Base-by-base conservation (phyloP, 2,797 vertebrate species). In the Falco berigora region DNA sequence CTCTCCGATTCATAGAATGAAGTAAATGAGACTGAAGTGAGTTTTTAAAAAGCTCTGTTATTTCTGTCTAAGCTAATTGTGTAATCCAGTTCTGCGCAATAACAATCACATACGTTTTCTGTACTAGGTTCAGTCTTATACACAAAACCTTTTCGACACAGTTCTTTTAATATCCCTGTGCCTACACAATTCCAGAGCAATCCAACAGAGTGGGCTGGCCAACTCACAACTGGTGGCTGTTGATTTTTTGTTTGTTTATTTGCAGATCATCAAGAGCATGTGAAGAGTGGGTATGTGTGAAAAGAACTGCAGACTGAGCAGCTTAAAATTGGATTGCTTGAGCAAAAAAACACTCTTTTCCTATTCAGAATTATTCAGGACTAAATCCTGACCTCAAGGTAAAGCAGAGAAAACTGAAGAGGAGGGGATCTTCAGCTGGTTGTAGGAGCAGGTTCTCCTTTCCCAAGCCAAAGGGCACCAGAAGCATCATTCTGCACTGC, bases 191-290 rank as follows among this genome's bases (percentile, higher is more conserved):
- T 96, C 97, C 97, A 97, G 96, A 86, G 95, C 93, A 95, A 94
- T 96, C 95, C 95, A 97, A 97, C 90, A 86, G 97, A 95, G 95
- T 95, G 92, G 96, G 97, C 94, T 89, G 92, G 96, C 97, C 95
- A 95, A 95, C 92, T 97, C 95, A 96, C 97, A 97, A 97, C 96
- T 97, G 96, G 95, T 97, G 94, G 96, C 91, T 97, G 96, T 95
- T 97, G 97, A 97, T 97, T 97, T 97, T 96, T 96, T 97, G 95
- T 97, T 97, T 97, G 97, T 97, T 97, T 97, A 97, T 97, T 97
- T 97, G 97, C 96, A 96, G 97, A 97, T 97, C 96, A 97, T 97
- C 97, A 97, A 97, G 96, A 97, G 97, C 96, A 97, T 97, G 97
- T 94, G 97, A 97, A 96, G 97, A 97, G 97, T 97, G 96, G 97